Evolutionary conservation across 2,888 invertebrate genomes (phyloP), one percentile per base, ranked within the genome.

Genomic region (Dynastes tityus): DNA sequence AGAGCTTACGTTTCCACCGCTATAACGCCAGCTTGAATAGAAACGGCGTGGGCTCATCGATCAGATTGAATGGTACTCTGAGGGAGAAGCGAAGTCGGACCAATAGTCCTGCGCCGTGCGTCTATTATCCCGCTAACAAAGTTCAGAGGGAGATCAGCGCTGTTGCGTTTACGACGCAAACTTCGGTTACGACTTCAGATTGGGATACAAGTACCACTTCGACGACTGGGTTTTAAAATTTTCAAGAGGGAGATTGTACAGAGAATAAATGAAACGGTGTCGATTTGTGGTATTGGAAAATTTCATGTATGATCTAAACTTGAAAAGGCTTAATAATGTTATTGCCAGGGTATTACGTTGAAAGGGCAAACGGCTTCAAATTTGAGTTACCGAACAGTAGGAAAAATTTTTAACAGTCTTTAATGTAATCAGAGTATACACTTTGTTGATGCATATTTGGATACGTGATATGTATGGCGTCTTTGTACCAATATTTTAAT

Each of bases 1-100:
- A 93, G 87, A 93, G 95, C 86, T 87, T 95, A 88, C 90, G 95
- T 85, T 87, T 93, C 84, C 90, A 92, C 40, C 88, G 93, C 80
- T 91, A 91, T 80, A 92, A 87, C 80, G 89, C 89, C 5, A 88
- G 86, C 49, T 84, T 89, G 76, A 87, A 87, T 79, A 84, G 89
- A 51, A 90, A 89, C 82, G 88, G 88, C n/a, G 82, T 85, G 0
- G 79, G 29, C 16, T 13, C 80, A 40, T 63, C 82, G 85, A 45
- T 82, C 82, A 65, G 87, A 85, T 75, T 87, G 83, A 71, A 83
- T 68, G 82, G 81, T 13, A 73, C 84, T 22, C 11, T 68, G 49
- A 74, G 79, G 53, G 80, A 78, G 37, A 79, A 76, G 8, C 45
- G 71, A 49, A 80, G 80, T 0, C 85, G 88, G 64, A 87, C 88